These are phyloP conservation scores for Ericerus pela DNA, from an alignment of 1,140 invertebrate genomes.

Conservation along the genomic window DNA sequence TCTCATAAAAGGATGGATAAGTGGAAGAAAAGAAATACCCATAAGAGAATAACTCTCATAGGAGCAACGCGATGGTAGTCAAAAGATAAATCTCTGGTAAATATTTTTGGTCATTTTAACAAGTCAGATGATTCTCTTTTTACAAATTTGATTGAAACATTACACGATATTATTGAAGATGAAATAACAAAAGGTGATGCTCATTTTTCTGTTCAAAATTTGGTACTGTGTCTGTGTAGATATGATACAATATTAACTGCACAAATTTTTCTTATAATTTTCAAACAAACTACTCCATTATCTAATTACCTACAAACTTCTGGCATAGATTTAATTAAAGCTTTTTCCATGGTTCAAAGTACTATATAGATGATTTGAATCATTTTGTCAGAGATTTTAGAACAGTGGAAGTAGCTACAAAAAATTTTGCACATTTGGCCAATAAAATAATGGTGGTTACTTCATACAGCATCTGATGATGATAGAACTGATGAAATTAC, in stretches of 20 bases:
- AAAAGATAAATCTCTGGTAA: not conserved
- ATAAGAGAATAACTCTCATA: slow-evolving; percentile 3
- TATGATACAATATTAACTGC: slow-evolving; percentile 1
- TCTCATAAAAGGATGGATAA: no score
- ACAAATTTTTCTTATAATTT: no score
- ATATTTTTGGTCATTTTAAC: not conserved
- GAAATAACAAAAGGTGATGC: not conserved
- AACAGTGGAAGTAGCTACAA: no score
- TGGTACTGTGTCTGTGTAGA: not conserved
- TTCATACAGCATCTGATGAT: no score
- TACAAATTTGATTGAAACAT: no score
- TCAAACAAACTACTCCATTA: not conserved
- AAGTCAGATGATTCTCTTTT: not conserved
- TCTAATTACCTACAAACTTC: slow-evolving; percentile 1
- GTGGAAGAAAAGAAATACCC: slow-evolving; percentile 7
- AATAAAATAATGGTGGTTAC: no score
- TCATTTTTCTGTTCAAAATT: not conserved
- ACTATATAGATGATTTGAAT: no score
- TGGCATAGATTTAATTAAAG: no score
- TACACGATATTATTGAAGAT: not conserved
- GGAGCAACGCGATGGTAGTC: not conserved
- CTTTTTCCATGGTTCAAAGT: no score
- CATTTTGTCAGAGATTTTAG: no score
- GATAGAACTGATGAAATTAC: no score
- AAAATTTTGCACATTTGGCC: no score